phyloP scores from a whole-genome alignment of 2,888 invertebrate species.

The Monochamus alternatus region DNA sequence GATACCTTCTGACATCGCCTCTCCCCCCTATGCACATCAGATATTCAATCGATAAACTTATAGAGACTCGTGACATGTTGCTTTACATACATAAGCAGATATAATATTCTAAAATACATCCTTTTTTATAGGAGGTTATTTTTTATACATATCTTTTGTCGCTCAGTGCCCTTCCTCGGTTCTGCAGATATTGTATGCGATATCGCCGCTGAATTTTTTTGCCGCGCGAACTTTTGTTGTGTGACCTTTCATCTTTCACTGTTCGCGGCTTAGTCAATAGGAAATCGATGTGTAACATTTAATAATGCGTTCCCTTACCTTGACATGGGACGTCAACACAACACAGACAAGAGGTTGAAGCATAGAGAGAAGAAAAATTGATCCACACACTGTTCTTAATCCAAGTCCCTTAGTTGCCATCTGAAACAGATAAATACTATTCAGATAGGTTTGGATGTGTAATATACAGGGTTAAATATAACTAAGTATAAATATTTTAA shows the following conservation, averaged over 20 bases:
- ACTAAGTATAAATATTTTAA: too few species aligned
- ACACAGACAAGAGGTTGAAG: conserved; percentile 35
- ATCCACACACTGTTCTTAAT: conserved; percentile 42
- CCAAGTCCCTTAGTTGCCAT: conserved; percentile 39
- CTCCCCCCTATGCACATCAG: conserved; percentile 36
- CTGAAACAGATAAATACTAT: conserved; percentile 41
- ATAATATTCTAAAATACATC: conserved; percentile 15
- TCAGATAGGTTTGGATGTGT: too few species aligned
- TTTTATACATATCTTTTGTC: conserved; percentile 24
- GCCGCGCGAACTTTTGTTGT: not conserved
- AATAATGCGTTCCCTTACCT: conserved; percentile 32
- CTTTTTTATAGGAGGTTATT: conserved; percentile 26
- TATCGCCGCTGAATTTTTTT: not conserved
- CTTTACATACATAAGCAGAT: conserved; percentile 24
- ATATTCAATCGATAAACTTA: conserved; percentile 38
- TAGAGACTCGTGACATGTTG: conserved; percentile 25
- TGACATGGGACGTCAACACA: conserved; percentile 46
- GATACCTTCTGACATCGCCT: conserved; percentile 38
- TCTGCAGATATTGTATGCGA: not conserved
- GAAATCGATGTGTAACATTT: too few species aligned
- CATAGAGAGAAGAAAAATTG: conserved; percentile 42
- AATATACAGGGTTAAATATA: too few species aligned
- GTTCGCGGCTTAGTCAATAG: not conserved
- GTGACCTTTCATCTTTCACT: not conserved
- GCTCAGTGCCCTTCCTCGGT: not conserved